Evolutionary conservation across 2,888 invertebrate species (phyloP).

Genomic region (Napeogenes inachia): DNA sequence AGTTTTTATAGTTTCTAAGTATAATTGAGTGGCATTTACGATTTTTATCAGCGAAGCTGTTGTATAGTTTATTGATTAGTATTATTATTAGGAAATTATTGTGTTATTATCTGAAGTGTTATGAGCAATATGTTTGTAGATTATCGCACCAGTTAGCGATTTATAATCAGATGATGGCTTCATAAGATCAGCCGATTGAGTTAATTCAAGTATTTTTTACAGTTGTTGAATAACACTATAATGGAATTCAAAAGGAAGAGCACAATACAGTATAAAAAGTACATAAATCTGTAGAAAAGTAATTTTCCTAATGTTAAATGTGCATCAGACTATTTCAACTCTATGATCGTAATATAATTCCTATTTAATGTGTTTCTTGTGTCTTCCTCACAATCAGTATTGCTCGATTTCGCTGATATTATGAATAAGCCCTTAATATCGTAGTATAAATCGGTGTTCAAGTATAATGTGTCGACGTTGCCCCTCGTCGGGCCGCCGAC

Average conservation of each 20-base stretch:
- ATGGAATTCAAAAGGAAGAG: neutral
- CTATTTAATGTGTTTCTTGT: slow-evolving; percentile 3
- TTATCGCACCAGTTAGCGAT: slow-evolving; percentile 5
- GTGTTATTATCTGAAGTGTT: slow-evolving; percentile 6
- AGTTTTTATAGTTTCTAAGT: slow-evolving; percentile 20
- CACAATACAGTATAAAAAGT: neutral
- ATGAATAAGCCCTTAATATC: slow-evolving; percentile 19
- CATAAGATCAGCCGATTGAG: slow-evolving; percentile 23
- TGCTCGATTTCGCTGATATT: slow-evolving; percentile 24
- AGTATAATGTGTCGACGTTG: slow-evolving; percentile 18
- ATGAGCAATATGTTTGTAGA: slow-evolving; percentile 11
- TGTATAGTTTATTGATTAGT: slow-evolving; percentile 26
- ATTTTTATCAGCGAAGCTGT: slow-evolving; percentile 26
- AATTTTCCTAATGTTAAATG: slow-evolving; percentile 4
- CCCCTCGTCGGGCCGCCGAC: slow-evolving; percentile 4
- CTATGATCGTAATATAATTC: neutral
- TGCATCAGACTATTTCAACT: neutral
- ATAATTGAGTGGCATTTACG: slow-evolving; percentile 30
- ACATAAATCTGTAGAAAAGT: neutral
- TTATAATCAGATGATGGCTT: slow-evolving; percentile 14
- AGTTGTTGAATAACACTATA: neutral
- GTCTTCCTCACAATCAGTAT: slow-evolving; percentile 8
- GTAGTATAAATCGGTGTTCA: slow-evolving; percentile 27
- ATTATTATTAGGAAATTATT: slow-evolving; percentile 2
- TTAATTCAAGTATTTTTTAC: neutral